phyloP scores from a whole-genome alignment of 2,113 vertebrate species.

The western clawed frog (Xenopus tropicalis) region UCB_Xtro_10.0 CM004444.2:40081501-40082000 shows the following conservation, averaged over 20 bases:
- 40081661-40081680: too few relatives aligned
- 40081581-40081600: too few relatives aligned
- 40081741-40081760: conserved; percentile 11
- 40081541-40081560: too few relatives aligned
- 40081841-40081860: conserved; percentile 15
- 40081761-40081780: conserved; percentile 10
- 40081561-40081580: too few relatives aligned
- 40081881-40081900: conserved; percentile 25
- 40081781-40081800: conserved; percentile 11
- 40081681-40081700: background rate
- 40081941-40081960: conserved; percentile 19
- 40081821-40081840: conserved; percentile 36
- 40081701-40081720: background rate
- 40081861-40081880: conserved; percentile 26
- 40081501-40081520: too few relatives aligned
- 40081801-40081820: conserved; percentile 25
- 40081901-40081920: conserved; percentile 16
- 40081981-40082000: conserved; percentile 14
- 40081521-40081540: too few relatives aligned
- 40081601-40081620: too few relatives aligned
- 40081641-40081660: too few relatives aligned
- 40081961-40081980: background rate
- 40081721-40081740: conserved; percentile 3
- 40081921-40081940: conserved; percentile 6
- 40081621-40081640: too few relatives aligned